Percentiles rank a stretch among this genome's conserved stretches.
Evolutionary conservation across 2,113 vertebrate genomes (phyloP).

Genomic region (Microtus pennsylvanicus): DNA sequence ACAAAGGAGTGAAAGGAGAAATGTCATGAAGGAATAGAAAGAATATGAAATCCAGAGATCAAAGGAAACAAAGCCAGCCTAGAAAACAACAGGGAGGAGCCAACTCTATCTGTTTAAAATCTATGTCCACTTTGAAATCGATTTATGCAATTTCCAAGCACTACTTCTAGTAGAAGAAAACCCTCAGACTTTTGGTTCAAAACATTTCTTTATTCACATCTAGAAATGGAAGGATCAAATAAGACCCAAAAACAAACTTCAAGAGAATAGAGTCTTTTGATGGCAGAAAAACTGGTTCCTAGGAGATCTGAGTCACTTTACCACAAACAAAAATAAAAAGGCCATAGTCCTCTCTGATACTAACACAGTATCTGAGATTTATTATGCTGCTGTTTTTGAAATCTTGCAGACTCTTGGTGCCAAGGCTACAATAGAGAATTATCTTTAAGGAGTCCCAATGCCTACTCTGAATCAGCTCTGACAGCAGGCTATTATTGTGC

Average conservation of each 20-base stretch:
- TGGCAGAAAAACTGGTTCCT: constrained; percentile 12
- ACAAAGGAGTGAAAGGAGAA: not conserved
- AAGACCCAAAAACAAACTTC: constrained; percentile 58
- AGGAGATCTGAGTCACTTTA: constrained; percentile 1
- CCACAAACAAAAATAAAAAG: constrained; percentile 54
- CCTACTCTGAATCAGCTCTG: not conserved
- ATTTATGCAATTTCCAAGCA: constrained; percentile 46
- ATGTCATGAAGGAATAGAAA: not conserved
- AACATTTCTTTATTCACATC: constrained; percentile 41
- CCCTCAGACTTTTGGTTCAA: constrained; percentile 12
- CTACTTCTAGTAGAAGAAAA: constrained; percentile 17
- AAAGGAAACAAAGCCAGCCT: not conserved
- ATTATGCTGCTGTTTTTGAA: constrained; percentile 28
- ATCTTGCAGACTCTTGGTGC: not conserved
- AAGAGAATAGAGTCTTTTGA: constrained; percentile 46
- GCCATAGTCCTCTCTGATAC: constrained; percentile 27
- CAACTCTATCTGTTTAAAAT: constrained; percentile 7
- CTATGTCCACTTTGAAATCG: constrained; percentile 3
- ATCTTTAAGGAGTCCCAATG: not conserved
- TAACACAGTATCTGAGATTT: not conserved
- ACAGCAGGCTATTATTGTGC: not conserved
- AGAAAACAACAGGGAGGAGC: not conserved
- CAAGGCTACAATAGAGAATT: not conserved
- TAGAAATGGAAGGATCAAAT: constrained; percentile 37
- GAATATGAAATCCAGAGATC: not conserved